A percentile compares a stretch with the other conserved stretches of the same genome.
These are phyloP conservation scores for Orthosia gracilis DNA, from an alignment of 2,888 invertebrate species.

Conservation along the genomic window DNA sequence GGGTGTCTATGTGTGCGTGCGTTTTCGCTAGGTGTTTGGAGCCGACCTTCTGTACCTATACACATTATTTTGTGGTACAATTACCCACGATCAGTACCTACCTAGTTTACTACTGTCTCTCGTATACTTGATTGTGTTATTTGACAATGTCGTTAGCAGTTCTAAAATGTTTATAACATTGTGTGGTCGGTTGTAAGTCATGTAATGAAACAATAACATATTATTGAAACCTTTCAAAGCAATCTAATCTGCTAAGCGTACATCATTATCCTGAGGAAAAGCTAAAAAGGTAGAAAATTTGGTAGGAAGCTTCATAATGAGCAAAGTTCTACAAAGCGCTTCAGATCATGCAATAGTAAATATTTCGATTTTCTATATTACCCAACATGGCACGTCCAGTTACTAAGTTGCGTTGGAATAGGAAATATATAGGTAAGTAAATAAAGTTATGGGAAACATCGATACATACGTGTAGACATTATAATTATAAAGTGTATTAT, in stretches of 20 bases:
- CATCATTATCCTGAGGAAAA: conserved; percentile 28
- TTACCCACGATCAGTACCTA: conserved; percentile 33
- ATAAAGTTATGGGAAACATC: conserved; percentile 48
- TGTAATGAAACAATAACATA: conserved; percentile 47
- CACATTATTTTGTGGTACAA: conserved; percentile 1
- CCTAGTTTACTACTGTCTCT: conserved; percentile 49
- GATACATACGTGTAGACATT: conserved; percentile 20
- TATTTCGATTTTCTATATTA: conserved; percentile 69
- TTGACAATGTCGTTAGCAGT: conserved; percentile 47
- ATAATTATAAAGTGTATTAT: background rate
- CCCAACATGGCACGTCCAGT: conserved; percentile 86
- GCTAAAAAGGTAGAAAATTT: background rate
- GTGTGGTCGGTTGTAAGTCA: conserved; percentile 47
- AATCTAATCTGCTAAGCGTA: conserved; percentile 39
- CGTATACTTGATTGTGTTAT: conserved; percentile 54
- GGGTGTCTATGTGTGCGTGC: background rate
- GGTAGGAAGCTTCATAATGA: conserved; percentile 24
- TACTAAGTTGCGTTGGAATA: conserved; percentile 78
- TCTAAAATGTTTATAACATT: conserved; percentile 33
- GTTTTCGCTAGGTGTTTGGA: background rate
- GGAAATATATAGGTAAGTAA: conserved; percentile 55
- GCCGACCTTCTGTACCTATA: background rate
- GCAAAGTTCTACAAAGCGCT: conserved; percentile 46
- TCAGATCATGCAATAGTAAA: conserved; percentile 48
- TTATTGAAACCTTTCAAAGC: conserved; percentile 32